Conservation (phyloP, 2,888 invertebrate genomes). For the Epiblema foenella region DNA sequence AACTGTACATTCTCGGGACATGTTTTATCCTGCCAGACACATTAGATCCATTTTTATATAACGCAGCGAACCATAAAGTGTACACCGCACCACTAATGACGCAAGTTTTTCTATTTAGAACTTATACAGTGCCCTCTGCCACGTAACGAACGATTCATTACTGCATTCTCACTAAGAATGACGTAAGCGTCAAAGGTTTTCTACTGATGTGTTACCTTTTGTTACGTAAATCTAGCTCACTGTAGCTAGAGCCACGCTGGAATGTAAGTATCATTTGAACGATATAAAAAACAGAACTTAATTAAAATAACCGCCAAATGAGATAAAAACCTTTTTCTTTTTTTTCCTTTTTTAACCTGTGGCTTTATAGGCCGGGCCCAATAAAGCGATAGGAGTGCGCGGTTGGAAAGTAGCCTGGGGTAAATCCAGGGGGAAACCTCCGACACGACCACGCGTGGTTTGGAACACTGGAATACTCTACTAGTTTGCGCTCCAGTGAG, state of each 20-base stretch:
- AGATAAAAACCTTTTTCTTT: no score
- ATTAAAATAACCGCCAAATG: no score
- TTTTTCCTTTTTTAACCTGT: no score
- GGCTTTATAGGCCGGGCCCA: no score
- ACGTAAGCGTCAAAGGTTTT: not conserved
- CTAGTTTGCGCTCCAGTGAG: no score
- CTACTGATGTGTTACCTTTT: not conserved
- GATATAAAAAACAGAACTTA: not conserved
- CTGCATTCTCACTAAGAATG: not conserved
- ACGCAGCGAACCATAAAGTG: slow-evolving; percentile 10
- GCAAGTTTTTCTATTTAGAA: slow-evolving; percentile 45
- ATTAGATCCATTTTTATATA: slow-evolving; percentile 19
- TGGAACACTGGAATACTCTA: no score
- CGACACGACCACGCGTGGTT: no score
- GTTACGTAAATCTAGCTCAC: not conserved
- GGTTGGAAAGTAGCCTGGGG: no score
- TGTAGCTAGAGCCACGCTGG: not conserved
- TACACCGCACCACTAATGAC: slow-evolving; percentile 36
- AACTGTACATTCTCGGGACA: not conserved
- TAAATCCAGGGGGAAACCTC: no score
- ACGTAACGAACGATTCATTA: slow-evolving; percentile 30
- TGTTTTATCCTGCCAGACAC: slow-evolving; percentile 14
- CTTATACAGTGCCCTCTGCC: slow-evolving; percentile 41
- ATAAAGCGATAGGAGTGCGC: no score
- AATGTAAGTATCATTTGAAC: not conserved